Evolutionary conservation across 1,140 invertebrate genomes (phyloP).

Genomic region (Nasonia vitripennis): DNA sequence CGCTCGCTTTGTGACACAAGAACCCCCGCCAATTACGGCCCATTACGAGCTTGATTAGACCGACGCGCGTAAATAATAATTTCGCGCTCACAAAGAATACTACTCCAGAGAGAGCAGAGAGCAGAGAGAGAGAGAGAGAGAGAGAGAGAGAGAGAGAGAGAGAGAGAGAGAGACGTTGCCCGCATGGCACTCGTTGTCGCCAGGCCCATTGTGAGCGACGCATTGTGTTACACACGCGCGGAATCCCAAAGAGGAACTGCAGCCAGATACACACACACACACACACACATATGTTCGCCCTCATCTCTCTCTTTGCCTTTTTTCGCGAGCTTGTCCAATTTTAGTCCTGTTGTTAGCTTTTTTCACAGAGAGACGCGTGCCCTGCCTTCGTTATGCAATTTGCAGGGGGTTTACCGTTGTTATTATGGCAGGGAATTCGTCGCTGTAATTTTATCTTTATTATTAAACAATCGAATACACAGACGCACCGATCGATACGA

Average conservation of each 20-base stretch:
- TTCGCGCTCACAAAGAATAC: constrained; percentile 24
- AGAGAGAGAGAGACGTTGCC: neutral
- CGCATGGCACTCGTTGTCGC: constrained; percentile 2
- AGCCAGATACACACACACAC: neutral
- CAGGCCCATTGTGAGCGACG: neutral
- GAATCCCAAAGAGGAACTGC: constrained; percentile 17
- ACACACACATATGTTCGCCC: neutral
- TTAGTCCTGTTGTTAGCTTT: too few species aligned
- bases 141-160: neutral
- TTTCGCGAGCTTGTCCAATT: too few species aligned
- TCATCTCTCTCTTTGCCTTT: neutral
- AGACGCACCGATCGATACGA: too few species aligned
- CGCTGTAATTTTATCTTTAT: too few species aligned
- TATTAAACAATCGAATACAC: too few species aligned
- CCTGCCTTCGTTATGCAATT: too few species aligned
- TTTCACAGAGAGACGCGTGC: too few species aligned
- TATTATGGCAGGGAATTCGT: too few species aligned
- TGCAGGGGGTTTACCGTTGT: too few species aligned
- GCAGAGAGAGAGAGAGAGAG: too few species aligned
- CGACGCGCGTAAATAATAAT: constrained; percentile 28
- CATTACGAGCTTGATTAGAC: constrained; percentile 13
- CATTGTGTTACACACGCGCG: neutral
- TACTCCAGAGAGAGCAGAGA: neutral
- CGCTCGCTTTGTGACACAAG: neutral
- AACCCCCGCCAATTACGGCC: neutral